Evolutionary conservation across 2,888 invertebrate species (phyloP), one percentile per base, ranked within the genome.

Genomic region (Brachyopa scutellaris): DNA sequence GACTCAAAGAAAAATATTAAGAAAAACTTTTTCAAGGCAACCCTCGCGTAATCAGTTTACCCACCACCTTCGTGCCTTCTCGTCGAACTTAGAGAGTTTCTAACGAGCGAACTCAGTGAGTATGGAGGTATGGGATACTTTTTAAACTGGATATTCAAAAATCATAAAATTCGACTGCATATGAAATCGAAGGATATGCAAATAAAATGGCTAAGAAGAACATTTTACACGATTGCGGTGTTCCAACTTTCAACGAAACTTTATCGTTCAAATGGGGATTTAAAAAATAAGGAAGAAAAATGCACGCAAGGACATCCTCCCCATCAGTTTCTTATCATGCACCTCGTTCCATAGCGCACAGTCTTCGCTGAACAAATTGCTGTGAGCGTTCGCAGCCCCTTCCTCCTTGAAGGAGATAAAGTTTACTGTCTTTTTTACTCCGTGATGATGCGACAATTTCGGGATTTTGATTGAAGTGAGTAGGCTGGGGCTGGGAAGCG

Each of bases 391-490:
- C 42, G 40, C 59, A 61, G 29, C 47, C 57, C 59, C 11, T 21
- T 13, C n/a, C n/a, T n/a, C n/a, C 57, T 19, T 55, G 38, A 15
- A 21, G 40, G 15, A 33, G 13, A 59, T 70, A 70, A 70, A 51
- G 51, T 61, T 70, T 29, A 23, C 51, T 51, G 29, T 13, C 21
- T 17, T 59, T 72, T 45, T 53, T 47, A 53, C 36, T 53, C n/a
- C 36, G 29, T 26, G 62, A 53, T 47, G 57, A 69, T 67, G 69
- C 33, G 69, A 57, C 66, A 55, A 67, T 67, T 67, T 62, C 17
- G 62, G 26, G 53, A 49, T 51, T 72, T 55, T 62, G 72, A 72
- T 70, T 70, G 70, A 70, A 61, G 70, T 61, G 21, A 19, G 36
- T 17, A 3, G 26, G 6, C 26, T 15, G n/a, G 1, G 9, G 15